These are phyloP conservation scores for Hyperoodon ampullatus DNA, from an alignment of 2,113 vertebrate genomes.

Conservation along the genomic window DNA sequence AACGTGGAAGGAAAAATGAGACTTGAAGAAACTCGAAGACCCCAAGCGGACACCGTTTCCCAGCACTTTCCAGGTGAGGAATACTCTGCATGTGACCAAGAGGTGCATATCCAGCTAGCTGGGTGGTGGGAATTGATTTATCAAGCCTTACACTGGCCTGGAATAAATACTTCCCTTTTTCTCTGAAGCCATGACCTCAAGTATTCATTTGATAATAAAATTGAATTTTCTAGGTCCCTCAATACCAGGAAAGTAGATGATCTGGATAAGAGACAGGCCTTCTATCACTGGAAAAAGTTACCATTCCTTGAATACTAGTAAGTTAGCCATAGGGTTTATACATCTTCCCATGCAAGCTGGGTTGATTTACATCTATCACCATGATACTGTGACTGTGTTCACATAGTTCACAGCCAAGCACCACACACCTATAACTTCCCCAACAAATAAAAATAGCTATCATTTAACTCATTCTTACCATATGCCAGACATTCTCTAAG, in stretches of 20 bases:
- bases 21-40: not conserved
- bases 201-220: not conserved
- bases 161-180: not conserved
- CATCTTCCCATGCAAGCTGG: not conserved
- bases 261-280: not conserved
- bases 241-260: not conserved
- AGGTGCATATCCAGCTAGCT: not conserved
- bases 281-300: not conserved
- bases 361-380: not conserved
- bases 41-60: not conserved
- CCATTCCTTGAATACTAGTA: not conserved
- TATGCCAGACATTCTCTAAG: not conserved
- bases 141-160: not conserved
- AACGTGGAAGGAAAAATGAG: not conserved
- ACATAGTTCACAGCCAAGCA: not conserved
- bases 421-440: not conserved
- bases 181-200: not conserved
- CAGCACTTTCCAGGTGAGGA: not conserved
- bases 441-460: not conserved
- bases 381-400: not conserved
- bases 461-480: not conserved
- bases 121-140: not conserved
- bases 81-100: not conserved
- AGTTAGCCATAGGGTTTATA: not conserved
- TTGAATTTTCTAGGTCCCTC: not conserved